A percentile compares a stretch with the other conserved stretches of the same genome.
Conservation (phyloP, 2,113 vertebrate species). For the Pygoscelis adeliae region DNA sequence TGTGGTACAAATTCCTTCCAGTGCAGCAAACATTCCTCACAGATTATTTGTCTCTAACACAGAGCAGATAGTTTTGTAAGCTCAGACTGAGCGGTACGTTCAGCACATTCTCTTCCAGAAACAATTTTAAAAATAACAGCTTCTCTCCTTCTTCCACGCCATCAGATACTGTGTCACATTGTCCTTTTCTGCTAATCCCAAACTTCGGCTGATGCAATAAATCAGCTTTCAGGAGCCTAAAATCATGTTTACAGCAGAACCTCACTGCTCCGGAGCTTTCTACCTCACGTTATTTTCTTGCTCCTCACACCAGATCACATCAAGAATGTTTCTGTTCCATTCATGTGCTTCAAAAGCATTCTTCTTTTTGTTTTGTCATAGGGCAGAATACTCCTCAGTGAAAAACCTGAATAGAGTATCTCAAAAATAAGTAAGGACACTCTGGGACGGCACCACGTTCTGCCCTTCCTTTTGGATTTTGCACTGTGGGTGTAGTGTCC, state of each 20-base stretch:
- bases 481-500: background rate
- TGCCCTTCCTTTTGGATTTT: background rate
- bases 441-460: background rate
- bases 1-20: background rate
- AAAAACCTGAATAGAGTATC: background rate
- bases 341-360: background rate
- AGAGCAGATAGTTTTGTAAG: background rate
- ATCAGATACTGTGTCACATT: background rate
- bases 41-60: background rate
- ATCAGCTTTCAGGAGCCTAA: background rate
- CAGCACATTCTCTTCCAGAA: background rate
- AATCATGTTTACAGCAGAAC: background rate
- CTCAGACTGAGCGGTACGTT: background rate
- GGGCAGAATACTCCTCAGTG: background rate
- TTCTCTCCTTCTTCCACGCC: background rate
- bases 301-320: background rate
- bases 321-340: background rate
- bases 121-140: background rate
- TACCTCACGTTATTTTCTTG: background rate
- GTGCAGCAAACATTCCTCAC: background rate
- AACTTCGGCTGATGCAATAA: background rate
- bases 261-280: background rate
- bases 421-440: background rate
- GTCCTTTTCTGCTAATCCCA: background rate
- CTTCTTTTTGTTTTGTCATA: background rate